Base-by-base conservation (phyloP, 2,888 invertebrate species). In the Andrena praecox region DNA sequence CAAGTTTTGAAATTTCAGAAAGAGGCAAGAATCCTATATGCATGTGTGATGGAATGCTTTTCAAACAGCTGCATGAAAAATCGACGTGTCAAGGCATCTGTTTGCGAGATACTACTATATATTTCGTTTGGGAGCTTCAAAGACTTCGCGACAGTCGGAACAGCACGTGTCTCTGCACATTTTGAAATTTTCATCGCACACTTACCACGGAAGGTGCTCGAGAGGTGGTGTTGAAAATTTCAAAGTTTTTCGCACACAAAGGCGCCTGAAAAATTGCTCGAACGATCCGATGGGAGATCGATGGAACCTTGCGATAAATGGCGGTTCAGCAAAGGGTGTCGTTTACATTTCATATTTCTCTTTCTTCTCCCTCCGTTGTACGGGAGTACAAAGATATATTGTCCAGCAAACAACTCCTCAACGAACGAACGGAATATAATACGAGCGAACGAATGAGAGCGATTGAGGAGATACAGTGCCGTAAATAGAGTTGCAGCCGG, bases 401-500 rank as follows among this genome's bases (percentile, higher is more conserved):
- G 27, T n/a, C 52, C 24, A 12, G 63, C 6, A 42, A 54, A n/a
- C 31, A 27, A 33, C 31, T 48, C 8, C 1, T 12, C 12, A 52
- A 10, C 50, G 50, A n/a, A 4, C n/a, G 12, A 2, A 12, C 1
- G 24, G n/a, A n/a, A 69, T 33, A 76, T 50, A 50, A 69, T 56
- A 29, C 10, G 31, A 24, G 27, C 29, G 29, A 62, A 66, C 31
- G 48, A 62, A 78, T 63, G 31, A 31, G 29, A 27, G 63, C 54
- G 56, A 63, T 66, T 56, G 12, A 8, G n/a, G 31, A 50, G 54
- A 79, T 67, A 48, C 54, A 35, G 62, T 0, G 52, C 1, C 64
- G 52, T 54, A 78, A 69, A 73, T 78, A 79, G 73, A 70, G 52
- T 20, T 74, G 56, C 31, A 10, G 7, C 27, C 27, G 48, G 52